Percentiles rank a stretch among this genome's conserved stretches.
Evolutionary conservation across 2,888 invertebrate genomes (phyloP).

Genomic region (Anarsia innoxiella): DNA sequence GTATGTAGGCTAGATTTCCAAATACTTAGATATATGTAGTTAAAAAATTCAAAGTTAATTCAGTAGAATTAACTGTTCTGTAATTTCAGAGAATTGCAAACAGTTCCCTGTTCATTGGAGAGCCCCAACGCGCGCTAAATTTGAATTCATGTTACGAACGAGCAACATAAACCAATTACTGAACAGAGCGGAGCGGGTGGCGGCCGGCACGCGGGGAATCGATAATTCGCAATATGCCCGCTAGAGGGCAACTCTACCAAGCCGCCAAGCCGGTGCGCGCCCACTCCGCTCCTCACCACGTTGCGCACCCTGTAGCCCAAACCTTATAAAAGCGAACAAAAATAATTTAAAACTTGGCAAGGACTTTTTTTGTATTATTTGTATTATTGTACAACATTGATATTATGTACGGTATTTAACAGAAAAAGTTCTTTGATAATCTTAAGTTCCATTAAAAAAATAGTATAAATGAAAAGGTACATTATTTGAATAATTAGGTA

Average conservation of each 20-base stretch:
- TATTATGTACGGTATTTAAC: too few relatives aligned
- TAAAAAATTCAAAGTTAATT: too few relatives aligned
- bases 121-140: conserved; percentile 64
- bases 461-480: too few relatives aligned
- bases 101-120: conserved; percentile 48
- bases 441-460: too few relatives aligned
- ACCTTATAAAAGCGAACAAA: conserved; percentile 45
- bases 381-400: too few relatives aligned
- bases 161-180: conserved; percentile 71
- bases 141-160: conserved; percentile 72
- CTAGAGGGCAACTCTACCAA: conserved; percentile 68
- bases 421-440: too few relatives aligned
- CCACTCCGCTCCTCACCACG: conserved; percentile 68
- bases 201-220: conserved; percentile 56
- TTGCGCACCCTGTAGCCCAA: conserved; percentile 53
- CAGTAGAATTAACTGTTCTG: conserved; percentile 54
- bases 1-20: too few relatives aligned
- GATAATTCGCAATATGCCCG: conserved; percentile 72
- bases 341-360: too few relatives aligned
- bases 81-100: conserved; percentile 55
- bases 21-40: too few relatives aligned
- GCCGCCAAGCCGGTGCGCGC: conserved; percentile 51
- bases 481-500: too few relatives aligned
- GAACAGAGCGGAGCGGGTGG: conserved; percentile 52
- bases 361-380: too few relatives aligned